phyloP scores from a whole-genome alignment of 2,113 vertebrate species.

The Jaculus jaculus region DNA sequence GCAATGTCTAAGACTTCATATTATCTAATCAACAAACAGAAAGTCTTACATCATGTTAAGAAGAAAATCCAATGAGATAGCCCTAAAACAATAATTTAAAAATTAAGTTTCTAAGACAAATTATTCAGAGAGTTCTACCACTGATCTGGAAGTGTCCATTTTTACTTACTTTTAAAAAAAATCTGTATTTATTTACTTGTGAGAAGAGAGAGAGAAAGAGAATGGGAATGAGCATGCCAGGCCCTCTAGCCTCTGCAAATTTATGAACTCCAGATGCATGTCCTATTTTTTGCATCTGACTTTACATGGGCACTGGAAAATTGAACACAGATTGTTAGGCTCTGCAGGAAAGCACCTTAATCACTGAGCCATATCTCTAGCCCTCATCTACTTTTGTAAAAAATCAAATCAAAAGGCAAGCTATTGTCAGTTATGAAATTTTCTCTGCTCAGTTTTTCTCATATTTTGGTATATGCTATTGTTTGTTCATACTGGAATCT shows the following conservation, averaged over 20 bases:
- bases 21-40: neutral
- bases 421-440: neutral
- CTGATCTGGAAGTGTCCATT: neutral
- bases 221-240: too few species aligned
- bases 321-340: too few species aligned
- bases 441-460: neutral
- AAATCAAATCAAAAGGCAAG: neutral
- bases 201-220: too few species aligned
- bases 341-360: too few species aligned
- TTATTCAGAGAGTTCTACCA: neutral
- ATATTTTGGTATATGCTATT: neutral
- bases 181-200: too few species aligned
- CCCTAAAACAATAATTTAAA: neutral
- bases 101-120: neutral
- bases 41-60: slow-evolving; percentile 25
- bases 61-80: neutral
- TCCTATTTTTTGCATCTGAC: too few species aligned
- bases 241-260: too few species aligned
- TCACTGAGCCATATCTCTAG: too few species aligned
- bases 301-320: too few species aligned
- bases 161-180: too few species aligned
- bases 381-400: neutral
- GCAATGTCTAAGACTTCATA: neutral
- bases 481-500: slow-evolving; percentile 2
- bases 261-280: too few species aligned